Percentiles rank a stretch among this genome's conserved stretches.
These are phyloP conservation scores for Cyanistes caeruleus DNA, from an alignment of 2,113 vertebrate species.

Conservation along the genomic window DNA sequence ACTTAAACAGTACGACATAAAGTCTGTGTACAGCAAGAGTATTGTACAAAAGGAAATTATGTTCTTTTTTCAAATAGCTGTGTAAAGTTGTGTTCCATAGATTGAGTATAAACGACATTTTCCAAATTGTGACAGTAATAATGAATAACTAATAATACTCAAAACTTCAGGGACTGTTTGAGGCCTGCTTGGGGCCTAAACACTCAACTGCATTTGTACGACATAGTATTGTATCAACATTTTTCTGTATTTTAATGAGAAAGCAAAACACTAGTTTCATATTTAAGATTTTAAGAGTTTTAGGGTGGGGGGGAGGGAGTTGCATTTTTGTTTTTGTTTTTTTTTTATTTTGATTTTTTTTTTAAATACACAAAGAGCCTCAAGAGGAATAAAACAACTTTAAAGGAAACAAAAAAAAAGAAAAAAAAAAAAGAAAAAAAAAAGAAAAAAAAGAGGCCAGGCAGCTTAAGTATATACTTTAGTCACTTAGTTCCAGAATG, in stretches of 20 bases:
- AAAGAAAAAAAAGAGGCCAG: conserved; percentile 75
- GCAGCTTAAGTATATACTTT: conserved; percentile 86
- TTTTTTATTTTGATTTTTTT: conserved; percentile 75
- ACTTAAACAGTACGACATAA: conserved; percentile 86
- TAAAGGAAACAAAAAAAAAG: conserved; percentile 11
- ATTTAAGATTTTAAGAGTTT: conserved; percentile 87
- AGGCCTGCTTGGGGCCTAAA: conserved; percentile 80
- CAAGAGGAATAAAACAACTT: conserved; percentile 70
- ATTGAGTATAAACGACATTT: conserved; percentile 74
- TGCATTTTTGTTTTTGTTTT: conserved; percentile 73
- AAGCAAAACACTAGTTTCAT: conserved; percentile 99
- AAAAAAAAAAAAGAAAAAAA: neutral
- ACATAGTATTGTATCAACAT: conserved; percentile 93
- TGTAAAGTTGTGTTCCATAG: conserved; percentile 75
- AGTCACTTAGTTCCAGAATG: conserved; percentile 85
- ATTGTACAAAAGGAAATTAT: conserved; percentile 78
- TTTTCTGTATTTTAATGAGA: conserved; percentile 98
- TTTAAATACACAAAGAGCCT: conserved; percentile 81
- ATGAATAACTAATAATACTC: conserved; percentile 80
- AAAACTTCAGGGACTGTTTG: conserved; percentile 95
- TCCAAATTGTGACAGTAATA: conserved; percentile 89
- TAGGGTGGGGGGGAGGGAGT: conserved; percentile 70
- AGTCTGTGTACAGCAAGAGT: conserved; percentile 88
- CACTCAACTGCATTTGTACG: conserved; percentile 89
- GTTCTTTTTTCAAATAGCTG: conserved; percentile 59